phyloP scores from a whole-genome alignment of 2,113 vertebrate species.

The Malaclemys terrapin region DNA sequence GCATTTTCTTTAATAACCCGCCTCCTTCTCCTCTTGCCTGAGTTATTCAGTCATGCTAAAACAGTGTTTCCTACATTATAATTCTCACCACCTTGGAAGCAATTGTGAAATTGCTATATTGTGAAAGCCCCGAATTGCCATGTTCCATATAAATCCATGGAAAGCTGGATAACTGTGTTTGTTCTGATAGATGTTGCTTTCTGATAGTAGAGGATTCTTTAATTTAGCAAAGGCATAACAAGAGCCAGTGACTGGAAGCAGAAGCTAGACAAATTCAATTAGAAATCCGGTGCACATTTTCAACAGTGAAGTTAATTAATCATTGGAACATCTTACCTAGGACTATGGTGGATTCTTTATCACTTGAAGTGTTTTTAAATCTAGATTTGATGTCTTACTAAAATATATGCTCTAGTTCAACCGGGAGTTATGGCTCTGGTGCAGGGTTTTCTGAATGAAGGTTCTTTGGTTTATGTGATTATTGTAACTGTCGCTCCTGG shows the following conservation, averaged over 20 bases:
- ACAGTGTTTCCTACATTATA: background rate
- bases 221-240: background rate
- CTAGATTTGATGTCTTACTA: background rate
- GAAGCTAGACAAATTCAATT: background rate
- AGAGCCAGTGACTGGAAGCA: background rate
- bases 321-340: background rate
- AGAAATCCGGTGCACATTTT: background rate
- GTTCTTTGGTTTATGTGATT: background rate
- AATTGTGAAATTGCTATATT: background rate
- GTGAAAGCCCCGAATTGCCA: background rate
- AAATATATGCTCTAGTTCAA: background rate
- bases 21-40: background rate
- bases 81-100: background rate
- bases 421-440: background rate
- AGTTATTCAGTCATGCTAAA: background rate
- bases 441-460: background rate
- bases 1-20: background rate
- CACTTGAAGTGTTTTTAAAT: background rate
- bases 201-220: background rate
- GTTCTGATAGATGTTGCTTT: background rate
- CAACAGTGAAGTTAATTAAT: background rate
- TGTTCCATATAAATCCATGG: background rate
- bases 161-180: background rate
- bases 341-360: background rate
- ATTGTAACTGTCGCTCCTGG: fast-evolving